Evolutionary conservation across 1,140 invertebrate species (phyloP).

Genomic region (Pseudomyrmex dendroicus): DNA sequence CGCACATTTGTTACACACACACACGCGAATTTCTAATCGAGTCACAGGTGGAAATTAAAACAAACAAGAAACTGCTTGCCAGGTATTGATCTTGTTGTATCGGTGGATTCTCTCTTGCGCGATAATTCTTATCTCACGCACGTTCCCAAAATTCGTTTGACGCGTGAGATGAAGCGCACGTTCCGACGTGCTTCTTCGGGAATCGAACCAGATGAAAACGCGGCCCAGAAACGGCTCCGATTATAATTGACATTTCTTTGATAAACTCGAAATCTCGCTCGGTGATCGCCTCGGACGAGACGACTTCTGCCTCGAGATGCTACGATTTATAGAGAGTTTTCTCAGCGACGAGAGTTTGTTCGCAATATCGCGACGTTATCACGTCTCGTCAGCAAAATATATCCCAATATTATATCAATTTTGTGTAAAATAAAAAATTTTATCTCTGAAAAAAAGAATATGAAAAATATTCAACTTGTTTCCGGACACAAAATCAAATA

Average conservation of each 20-base stretch:
- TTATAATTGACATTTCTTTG: constrained; percentile 10
- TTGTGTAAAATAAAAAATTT: no score
- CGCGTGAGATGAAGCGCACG: constrained; percentile 11
- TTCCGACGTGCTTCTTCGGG: not conserved
- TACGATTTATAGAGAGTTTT: not conserved
- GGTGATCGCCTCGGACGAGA: not conserved
- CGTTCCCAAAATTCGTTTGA: constrained; percentile 14
- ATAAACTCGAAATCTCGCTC: constrained; percentile 8
- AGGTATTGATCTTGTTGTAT: not conserved
- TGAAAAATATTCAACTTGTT: no score
- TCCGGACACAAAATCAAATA: no score
- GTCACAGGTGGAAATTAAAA: not conserved
- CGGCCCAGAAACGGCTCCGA: not conserved
- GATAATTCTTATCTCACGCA: constrained; percentile 26
- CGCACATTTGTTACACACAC: no score
- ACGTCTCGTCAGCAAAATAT: no score
- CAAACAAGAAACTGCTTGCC: no score
- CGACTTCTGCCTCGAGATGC: not conserved
- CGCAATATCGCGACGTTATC: no score
- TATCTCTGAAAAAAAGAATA: no score
- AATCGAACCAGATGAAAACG: not conserved
- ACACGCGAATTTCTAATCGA: no score
- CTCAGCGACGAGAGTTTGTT: no score
- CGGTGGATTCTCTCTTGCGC: not conserved
- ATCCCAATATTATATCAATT: no score